Evolutionary conservation across 2,888 invertebrate species (phyloP), one percentile per base, ranked within the genome.

Genomic region (Watsonalla cultraria): DNA sequence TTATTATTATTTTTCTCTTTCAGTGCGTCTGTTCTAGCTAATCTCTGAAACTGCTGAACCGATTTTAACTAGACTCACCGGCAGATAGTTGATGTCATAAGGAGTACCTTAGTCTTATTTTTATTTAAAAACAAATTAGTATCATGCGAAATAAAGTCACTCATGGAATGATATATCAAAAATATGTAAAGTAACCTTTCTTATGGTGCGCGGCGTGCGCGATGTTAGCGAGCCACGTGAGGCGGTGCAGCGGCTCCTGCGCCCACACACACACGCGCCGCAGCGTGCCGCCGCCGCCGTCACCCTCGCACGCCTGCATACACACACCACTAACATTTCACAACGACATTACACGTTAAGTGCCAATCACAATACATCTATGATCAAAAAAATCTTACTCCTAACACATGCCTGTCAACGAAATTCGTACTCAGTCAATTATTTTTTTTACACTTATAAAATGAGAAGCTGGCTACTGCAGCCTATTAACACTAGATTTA

Each of bases 151-250:
- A 11, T 7, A 42, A 9, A 11, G 11, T 4, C 46, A 45, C 42
- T n/a, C n/a, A n/a, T n/a, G n/a, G n/a, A n/a, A n/a, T n/a, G 51
- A 11, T 24, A 35, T 24, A 24, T 2, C 24, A 24, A 24, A 24
- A 24, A 24, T 24, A 4, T 24, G 24, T 24, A 24, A 24, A 4
- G 2, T 37, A 11, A 89, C 91, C 96, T 87, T 95, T 95, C 72
- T 94, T 94, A 61, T 95, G 94, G 68, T 94, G 94, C 59, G 97
- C 96, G 7, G 95, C 93, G 74, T 96, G 95, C 0, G 96, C 95
- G 53, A 98, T 94, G 62, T 95, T 95, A 0, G 96, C 95, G 14
- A 98, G 88, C 92, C 96, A 95, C 68, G 96, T 95, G 55, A 98
- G 91, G 7, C 95, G 92, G 59, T 94, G 93, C 51, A 96, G 83